Conservation (phyloP, 2,797 vertebrate genomes). For the Sebastes minor region DNA sequence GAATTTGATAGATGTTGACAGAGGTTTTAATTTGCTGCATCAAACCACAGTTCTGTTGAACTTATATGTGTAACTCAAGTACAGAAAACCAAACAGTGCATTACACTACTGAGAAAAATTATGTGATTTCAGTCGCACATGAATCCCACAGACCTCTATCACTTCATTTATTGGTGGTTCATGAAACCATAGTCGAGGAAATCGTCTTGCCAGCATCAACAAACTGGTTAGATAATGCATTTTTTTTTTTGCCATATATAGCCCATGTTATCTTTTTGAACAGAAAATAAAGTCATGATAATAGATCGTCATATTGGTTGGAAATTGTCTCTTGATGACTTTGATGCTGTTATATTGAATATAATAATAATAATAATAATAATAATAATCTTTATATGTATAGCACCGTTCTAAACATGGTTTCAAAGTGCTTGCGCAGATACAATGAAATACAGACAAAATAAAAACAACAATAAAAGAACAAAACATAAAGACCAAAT, state of each 20-base stretch:
- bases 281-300: background rate
- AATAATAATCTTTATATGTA: no score
- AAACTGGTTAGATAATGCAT: background rate
- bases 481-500: no score
- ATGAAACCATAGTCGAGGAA: background rate
- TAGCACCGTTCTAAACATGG: no score
- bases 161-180: background rate
- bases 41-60: background rate
- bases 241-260: background rate
- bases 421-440: no score
- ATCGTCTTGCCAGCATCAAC: background rate
- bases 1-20: constrained; percentile 7
- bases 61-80: constrained; percentile 7
- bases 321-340: background rate
- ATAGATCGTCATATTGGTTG: background rate
- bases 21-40: constrained; percentile 4
- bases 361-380: no score
- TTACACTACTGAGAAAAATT: background rate
- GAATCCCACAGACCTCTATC: background rate
- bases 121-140: background rate
- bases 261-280: background rate
- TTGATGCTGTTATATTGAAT: background rate
- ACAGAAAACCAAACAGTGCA: background rate
- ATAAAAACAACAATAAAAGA: no score
- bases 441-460: no score